Evolutionary conservation across 2,113 vertebrate genomes (phyloP).

Genomic region (Phylloscopus whistleri): DNA sequence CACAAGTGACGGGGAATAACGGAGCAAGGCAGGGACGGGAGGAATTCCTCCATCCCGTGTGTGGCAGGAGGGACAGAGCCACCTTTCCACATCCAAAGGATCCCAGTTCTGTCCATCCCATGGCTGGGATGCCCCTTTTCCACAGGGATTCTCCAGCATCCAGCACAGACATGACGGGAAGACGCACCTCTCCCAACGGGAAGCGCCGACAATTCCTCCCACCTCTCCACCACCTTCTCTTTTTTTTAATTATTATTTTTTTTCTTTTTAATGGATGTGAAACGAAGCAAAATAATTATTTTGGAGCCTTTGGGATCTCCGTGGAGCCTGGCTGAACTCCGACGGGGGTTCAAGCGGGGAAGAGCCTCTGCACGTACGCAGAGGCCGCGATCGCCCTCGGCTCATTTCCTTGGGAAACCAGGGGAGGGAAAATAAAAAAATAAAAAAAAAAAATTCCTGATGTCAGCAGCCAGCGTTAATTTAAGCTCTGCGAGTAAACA

Average conservation of each 20-base stretch:
- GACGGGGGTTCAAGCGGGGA: not conserved
- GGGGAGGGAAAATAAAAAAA: not conserved
- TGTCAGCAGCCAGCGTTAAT: slow-evolving; percentile 49
- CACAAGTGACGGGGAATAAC: rapidly evolving
- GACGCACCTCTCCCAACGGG: rapidly evolving
- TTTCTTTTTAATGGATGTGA: rapidly evolving
- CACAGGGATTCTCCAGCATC: not conserved
- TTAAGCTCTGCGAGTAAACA: slow-evolving; percentile 28
- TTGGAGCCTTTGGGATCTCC: not conserved
- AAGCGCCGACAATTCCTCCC: not conserved
- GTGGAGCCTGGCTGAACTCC: not conserved
- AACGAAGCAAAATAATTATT: not conserved
- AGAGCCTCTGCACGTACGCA: not conserved
- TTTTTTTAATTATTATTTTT: too few species aligned
- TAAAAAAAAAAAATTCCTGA: not conserved
- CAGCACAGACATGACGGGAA: rapidly evolving
- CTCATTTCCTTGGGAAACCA: slow-evolving; percentile 31
- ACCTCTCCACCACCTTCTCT: not conserved
- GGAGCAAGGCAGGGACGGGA: rapidly evolving
- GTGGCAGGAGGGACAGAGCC: rapidly evolving
- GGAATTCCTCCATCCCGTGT: rapidly evolving
- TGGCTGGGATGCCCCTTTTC: not conserved
- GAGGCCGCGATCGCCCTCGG: not conserved
- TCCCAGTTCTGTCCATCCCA: not conserved
- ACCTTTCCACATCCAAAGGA: rapidly evolving